Base-by-base conservation (phyloP, 1,140 invertebrate species). In the Holcopasites calliopsidis region DNA sequence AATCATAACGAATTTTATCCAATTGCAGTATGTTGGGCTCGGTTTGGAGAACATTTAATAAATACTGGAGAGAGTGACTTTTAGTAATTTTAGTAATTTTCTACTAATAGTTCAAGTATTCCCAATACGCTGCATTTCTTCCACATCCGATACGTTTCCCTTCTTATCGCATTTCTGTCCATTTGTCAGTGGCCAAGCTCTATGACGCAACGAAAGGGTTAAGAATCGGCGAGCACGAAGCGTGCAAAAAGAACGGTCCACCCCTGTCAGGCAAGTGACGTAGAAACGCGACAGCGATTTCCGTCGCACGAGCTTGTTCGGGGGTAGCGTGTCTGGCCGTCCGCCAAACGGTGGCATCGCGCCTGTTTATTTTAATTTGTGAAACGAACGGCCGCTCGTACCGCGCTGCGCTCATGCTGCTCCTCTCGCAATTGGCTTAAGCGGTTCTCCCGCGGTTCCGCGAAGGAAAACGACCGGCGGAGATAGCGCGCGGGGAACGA, bases 331-430 rank as follows among this genome's bases (percentile, higher is more conserved):
- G 58, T 52, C 49, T 77, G 75, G 75, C 69, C 31, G 33, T 1
- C 31, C 52, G 75, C 75, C 75, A 77, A 18, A n/a, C 8, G 11
- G n/a, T 5, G 44, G 69, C 44, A 58, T 75, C 73, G 40, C 26
- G 75, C 58, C 58, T 72, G 75, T 77, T 77, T 77, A 77, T 77
- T 77, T 77, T 77, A 77, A 77, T 77, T 77, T 72, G 80, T 47
- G 58, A 66, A 64, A 55, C 64, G 69, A 62, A 64, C 69, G 69
- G n/a, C 21, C 42, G 47, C 64, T 52, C 38, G 35, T 44, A 47
- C 54, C 78, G 52, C 58, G 61, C 52, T 31, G 40, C 44, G 55
- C 18, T 49, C 60, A 23, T 31, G 44, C 31, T 42, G 42, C 16
- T n/a, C n/a, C 31, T 28, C 73, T 42, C 31, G 64, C 73, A 55